Percentiles rank a stretch among this genome's conserved stretches.
phyloP scores from a whole-genome alignment of 2,113 vertebrate genomes.

The Seriola quinqueradiata region DNA sequence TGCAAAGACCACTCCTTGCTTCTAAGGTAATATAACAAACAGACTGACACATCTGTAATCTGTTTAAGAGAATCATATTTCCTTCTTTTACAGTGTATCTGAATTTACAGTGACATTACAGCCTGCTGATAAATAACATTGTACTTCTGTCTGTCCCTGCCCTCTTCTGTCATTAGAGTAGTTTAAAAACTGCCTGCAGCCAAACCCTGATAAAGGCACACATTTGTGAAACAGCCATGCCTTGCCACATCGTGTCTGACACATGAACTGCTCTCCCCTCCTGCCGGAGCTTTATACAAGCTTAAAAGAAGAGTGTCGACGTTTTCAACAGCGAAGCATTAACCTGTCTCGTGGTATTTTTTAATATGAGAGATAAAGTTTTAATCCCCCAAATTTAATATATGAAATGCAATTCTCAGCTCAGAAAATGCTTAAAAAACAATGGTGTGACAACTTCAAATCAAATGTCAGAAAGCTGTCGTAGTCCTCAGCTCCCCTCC shows the following conservation, averaged over 20 bases:
- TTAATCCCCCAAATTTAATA: constrained; percentile 29
- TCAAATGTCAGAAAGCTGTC: constrained; percentile 24
- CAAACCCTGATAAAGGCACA: constrained; percentile 81
- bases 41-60: constrained; percentile 51
- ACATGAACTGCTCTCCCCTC: constrained; percentile 36
- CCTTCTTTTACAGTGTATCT: constrained; percentile 59
- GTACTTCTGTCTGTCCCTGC: constrained; percentile 38
- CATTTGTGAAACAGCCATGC: constrained; percentile 72
- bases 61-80: constrained; percentile 37
- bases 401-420: constrained; percentile 27
- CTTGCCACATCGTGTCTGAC: constrained; percentile 35
- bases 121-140: constrained; percentile 60
- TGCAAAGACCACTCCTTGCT: constrained; percentile 18
- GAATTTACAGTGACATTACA: constrained; percentile 69
- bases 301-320: constrained; percentile 23
- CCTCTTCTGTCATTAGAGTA: constrained; percentile 47
- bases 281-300: constrained; percentile 29
- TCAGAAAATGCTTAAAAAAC: constrained; percentile 30
- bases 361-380: constrained; percentile 15
- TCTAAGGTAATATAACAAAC: constrained; percentile 48
- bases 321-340: constrained; percentile 28
- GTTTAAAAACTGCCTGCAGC: constrained; percentile 64
- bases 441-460: constrained; percentile 17
- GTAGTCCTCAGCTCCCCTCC: constrained; percentile 9
- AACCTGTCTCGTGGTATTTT: constrained; percentile 21